A percentile compares a stretch with the other conserved stretches of the same genome.
phyloP scores from a whole-genome alignment of 2,888 invertebrate species.

The Abrostola triplasia region DNA sequence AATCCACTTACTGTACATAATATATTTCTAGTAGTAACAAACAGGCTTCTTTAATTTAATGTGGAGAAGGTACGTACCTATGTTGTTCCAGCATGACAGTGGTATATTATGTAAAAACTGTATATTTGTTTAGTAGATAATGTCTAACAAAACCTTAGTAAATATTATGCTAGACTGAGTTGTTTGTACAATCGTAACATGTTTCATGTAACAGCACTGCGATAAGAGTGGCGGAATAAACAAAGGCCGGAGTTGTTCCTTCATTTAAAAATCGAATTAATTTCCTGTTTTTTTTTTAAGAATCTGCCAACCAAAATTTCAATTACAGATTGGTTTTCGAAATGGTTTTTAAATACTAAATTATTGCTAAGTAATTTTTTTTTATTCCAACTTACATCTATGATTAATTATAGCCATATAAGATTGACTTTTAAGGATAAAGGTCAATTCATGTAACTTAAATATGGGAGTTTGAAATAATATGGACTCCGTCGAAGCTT shows the following conservation, averaged over 20 bases:
- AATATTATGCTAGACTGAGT: conserved; percentile 44
- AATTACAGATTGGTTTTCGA: too few species aligned
- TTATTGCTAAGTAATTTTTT: too few species aligned
- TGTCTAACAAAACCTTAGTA: conserved; percentile 33
- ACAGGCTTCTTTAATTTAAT: conserved; percentile 15
- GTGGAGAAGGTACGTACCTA: conserved; percentile 30
- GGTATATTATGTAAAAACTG: conserved; percentile 19
- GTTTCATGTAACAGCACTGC: conserved; percentile 38
- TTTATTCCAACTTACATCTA: too few species aligned
- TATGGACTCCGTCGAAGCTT: too few species aligned
- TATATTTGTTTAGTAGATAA: conserved; percentile 39
- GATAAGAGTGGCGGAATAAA: conserved; percentile 3
- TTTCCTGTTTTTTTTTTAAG: not conserved
- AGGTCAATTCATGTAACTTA: too few species aligned
- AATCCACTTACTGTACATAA: not conserved
- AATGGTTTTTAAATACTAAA: too few species aligned
- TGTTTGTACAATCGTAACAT: conserved; percentile 41
- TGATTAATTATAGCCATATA: too few species aligned
- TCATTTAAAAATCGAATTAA: not conserved
- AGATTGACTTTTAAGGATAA: too few species aligned
- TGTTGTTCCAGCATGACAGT: conserved; percentile 38
- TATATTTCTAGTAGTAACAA: conserved; percentile 15
- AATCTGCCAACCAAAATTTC: too few species aligned
- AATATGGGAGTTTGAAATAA: too few species aligned
- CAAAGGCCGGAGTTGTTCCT: not conserved